These are phyloP conservation scores for Anguilla marmorata DNA, from an alignment of 2,797 vertebrate species.

Conservation along the genomic window DNA sequence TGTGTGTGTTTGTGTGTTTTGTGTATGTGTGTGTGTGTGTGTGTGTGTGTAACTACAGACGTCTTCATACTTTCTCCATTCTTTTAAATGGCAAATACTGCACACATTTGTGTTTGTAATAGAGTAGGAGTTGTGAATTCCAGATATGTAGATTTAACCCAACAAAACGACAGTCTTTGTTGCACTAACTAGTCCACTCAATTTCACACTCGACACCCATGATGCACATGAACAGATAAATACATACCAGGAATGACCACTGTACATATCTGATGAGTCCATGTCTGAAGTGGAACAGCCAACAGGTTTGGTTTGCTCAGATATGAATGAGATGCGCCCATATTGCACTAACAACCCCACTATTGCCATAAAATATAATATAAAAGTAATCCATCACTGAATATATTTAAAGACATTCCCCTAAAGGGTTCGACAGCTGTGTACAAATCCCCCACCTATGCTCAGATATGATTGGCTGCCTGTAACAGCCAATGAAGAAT, in stretches of 20 bases:
- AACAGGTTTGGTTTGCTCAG: neutral
- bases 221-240: neutral
- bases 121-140: neutral
- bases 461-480: neutral
- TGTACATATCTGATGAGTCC: constrained; percentile 7
- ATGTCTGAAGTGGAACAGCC: constrained; percentile 11
- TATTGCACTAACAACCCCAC: neutral
- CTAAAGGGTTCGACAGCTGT: neutral
- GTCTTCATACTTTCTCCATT: neutral
- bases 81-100: neutral
- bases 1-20: neutral
- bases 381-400: neutral
- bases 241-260: constrained; percentile 6
- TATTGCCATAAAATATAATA: neutral
- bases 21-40: neutral
- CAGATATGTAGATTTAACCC: neutral
- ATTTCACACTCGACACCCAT: neutral
- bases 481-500: neutral
- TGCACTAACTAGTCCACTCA: neutral
- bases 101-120: neutral
- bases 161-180: neutral
- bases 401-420: neutral
- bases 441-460: neutral
- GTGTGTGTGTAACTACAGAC: neutral
- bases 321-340: constrained; percentile 16